Evolutionary conservation across 2,113 vertebrate genomes (phyloP).

Genomic region (Pseudopipra pipra): DNA sequence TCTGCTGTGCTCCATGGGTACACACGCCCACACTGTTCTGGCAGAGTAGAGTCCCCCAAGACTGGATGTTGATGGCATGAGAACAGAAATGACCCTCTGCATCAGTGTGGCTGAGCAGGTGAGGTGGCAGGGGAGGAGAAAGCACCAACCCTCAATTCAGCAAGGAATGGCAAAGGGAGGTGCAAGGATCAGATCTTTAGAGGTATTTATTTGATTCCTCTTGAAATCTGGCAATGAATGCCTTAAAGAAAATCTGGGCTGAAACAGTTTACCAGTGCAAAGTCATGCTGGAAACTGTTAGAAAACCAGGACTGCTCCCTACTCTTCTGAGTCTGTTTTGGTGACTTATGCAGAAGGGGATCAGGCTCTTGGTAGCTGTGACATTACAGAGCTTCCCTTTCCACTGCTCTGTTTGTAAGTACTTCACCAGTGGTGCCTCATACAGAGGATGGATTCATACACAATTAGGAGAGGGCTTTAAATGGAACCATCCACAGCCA

Average conservation of each 20-base stretch:
- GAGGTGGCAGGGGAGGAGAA: background rate
- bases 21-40: background rate
- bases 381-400: background rate
- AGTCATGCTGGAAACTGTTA: background rate
- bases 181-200: background rate
- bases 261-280: background rate
- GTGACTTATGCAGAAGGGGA: background rate
- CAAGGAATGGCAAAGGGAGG: background rate
- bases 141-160: background rate
- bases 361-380: background rate
- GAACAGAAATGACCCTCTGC: background rate
- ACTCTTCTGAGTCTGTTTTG: background rate
- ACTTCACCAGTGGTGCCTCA: background rate
- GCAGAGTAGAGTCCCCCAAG: background rate
- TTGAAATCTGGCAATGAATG: background rate
- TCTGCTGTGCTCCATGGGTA: background rate
- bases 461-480: background rate
- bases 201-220: background rate
- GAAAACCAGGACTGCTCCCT: background rate
- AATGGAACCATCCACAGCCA: background rate
- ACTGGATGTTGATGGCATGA: fast-evolving
- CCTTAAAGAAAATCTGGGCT: background rate
- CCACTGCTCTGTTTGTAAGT: background rate
- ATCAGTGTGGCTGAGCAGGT: background rate
- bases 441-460: background rate